Base-by-base conservation (phyloP, 2,888 invertebrate genomes). In the Chalcosyrphus nemorum region DNA sequence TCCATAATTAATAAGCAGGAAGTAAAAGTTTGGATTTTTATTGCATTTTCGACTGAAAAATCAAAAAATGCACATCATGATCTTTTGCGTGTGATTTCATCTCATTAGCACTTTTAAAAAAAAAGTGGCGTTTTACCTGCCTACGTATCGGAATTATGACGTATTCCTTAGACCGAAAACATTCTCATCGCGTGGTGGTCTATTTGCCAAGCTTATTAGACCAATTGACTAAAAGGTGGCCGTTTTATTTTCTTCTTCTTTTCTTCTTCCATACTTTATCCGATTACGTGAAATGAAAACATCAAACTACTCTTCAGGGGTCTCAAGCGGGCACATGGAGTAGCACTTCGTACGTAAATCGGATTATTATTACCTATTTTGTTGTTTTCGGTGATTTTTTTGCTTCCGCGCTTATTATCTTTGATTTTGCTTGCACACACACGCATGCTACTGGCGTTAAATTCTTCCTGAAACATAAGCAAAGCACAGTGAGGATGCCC, bases 381-480 rank as follows among this genome's bases (percentile, higher is more conserved):
- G 56, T 57, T 43, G 71, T 81, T 82, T 77, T 24, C 41, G 78
- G 27, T 78, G 61, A 78, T 72, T 66, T 72, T 66, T 71, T 61
- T 68, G 72, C 78, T 82, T 82, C 82, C 82, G 78, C 29, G 68
- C 56, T 65, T 78, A 82, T 82, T 77, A 71, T 77, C 71, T 66
- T 27, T 65, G 76, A 80, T 74, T 72, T 80, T 45, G 59, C 70
- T 66, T 63, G 63, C 45, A 35, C 35, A 29, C 29, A 59, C 56
- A 76, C 76, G 76, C 81, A 76, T 68, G 74, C 61, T 41, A 24
- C 13, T 45, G 32, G 59, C 74, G 54, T 56, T 65, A 71, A 59
- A 57, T 35, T 59, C 65, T 80, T 81, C 70, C 81, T 81, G 63
- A 19, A 76, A 56, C 54, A 61, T 56, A 27, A 75, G 32, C 63